Conservation (phyloP, 2,888 invertebrate species). For the Mythimna loreyi region DNA sequence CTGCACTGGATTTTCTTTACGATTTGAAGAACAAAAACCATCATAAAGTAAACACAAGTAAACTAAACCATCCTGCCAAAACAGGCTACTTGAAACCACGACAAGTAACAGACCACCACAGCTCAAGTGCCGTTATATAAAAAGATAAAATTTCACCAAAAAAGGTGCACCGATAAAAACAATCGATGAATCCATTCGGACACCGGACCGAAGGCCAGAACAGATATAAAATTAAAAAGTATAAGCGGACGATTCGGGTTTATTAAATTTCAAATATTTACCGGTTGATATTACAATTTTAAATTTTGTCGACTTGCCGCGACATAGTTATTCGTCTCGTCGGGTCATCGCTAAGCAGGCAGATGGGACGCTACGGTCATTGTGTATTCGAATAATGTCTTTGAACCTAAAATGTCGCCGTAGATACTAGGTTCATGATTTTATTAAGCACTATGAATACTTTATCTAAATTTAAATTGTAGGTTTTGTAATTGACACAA, state of each 20-base stretch:
- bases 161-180: slow-evolving; percentile 77
- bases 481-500: background rate
- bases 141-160: slow-evolving; percentile 74
- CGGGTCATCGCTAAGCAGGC: slow-evolving; percentile 52
- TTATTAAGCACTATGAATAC: slow-evolving; percentile 18
- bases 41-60: slow-evolving; percentile 32
- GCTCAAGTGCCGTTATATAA: slow-evolving; percentile 64
- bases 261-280: slow-evolving; percentile 90
- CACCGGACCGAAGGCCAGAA: slow-evolving; percentile 87
- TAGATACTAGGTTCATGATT: slow-evolving; percentile 1
- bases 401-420: slow-evolving; percentile 32
- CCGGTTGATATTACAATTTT: slow-evolving; percentile 87
- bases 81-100: slow-evolving; percentile 25
- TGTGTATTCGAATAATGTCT: slow-evolving; percentile 48
- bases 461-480: slow-evolving; percentile 1
- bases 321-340: slow-evolving; percentile 51
- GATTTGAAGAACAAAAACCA: background rate
- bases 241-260: slow-evolving; percentile 85
- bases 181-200: slow-evolving; percentile 85
- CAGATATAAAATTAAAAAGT: slow-evolving; percentile 90
- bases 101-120: slow-evolving; percentile 61
- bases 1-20: too few relatives aligned
- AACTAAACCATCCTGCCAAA: slow-evolving; percentile 32
- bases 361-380: slow-evolving; percentile 39
- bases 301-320: slow-evolving; percentile 75